These are phyloP conservation scores for Papilio gigon DNA, from an alignment of 2,888 invertebrate genomes.

Conservation along the genomic window DNA sequence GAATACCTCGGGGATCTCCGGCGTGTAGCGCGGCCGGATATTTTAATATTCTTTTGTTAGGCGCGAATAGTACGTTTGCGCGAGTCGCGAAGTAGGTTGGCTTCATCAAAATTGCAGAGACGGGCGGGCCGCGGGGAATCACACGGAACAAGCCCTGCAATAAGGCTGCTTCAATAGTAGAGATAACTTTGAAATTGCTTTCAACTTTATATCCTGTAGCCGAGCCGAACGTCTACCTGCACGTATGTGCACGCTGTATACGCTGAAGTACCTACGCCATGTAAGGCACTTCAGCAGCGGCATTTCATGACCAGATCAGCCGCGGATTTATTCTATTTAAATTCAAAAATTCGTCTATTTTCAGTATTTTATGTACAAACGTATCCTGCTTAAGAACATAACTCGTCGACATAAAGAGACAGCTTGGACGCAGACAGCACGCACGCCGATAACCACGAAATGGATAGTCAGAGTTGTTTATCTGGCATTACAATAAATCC, in stretches of 20 bases:
- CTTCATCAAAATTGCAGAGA: slow-evolving; percentile 36
- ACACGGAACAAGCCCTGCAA: slow-evolving; percentile 10
- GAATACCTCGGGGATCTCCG: neutral
- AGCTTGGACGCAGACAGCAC: neutral
- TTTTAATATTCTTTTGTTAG: slow-evolving; percentile 28
- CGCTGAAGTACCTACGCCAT: no score
- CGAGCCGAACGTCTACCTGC: no score
- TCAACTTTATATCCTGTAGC: no score
- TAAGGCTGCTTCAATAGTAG: slow-evolving; percentile 2
- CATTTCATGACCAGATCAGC: no score
- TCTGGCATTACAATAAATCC: slow-evolving; percentile 28
- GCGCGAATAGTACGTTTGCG: slow-evolving; percentile 5
- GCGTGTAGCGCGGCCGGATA: neutral
- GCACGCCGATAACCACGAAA: slow-evolving; percentile 12
- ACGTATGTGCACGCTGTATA: no score
- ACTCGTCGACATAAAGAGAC: slow-evolving; percentile 4
- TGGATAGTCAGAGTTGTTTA: slow-evolving; percentile 6
- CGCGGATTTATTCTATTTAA: no score
- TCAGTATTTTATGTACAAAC: neutral
- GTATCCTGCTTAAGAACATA: slow-evolving; percentile 6
- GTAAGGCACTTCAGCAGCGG: no score
- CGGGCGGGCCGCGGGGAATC: slow-evolving; percentile 19
- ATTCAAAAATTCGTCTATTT: no score
- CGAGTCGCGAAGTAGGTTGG: slow-evolving; percentile 24
- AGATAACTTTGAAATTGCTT: no score